phyloP scores from a whole-genome alignment of 2,888 invertebrate genomes.

The Drosophila borealis region DNA sequence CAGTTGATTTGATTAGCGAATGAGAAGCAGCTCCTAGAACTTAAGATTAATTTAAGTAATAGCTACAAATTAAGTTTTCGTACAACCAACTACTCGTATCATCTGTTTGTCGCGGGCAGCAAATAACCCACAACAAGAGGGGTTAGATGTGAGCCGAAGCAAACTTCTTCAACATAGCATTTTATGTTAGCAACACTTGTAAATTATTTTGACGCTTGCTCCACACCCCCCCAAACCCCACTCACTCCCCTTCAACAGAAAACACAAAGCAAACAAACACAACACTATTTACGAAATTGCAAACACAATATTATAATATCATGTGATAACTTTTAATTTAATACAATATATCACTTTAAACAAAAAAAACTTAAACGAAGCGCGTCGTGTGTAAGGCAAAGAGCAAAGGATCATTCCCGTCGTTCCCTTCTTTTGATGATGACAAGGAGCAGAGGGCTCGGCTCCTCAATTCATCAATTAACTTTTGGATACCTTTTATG shows the following conservation, averaged over 20 bases:
- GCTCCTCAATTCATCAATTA: conserved; percentile 46
- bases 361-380: conserved; percentile 33
- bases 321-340: conserved; percentile 77
- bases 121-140: conserved; percentile 29
- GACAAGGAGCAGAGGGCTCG: conserved; percentile 52
- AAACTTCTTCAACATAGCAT: conserved; percentile 58
- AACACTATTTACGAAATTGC: conserved; percentile 64
- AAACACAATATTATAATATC: conserved; percentile 64
- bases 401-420: conserved; percentile 72
- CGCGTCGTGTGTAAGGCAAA: conserved; percentile 56
- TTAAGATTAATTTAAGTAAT: conserved; percentile 67
- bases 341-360: conserved; percentile 69
- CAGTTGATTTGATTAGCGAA: conserved; percentile 78
- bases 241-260: background rate
- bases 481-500: conserved; percentile 75
- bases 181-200: conserved; percentile 68
- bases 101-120: conserved; percentile 20
- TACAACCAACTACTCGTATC: conserved; percentile 55
- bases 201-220: conserved; percentile 72
- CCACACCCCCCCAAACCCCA: conserved; percentile 9
- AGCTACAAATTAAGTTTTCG: conserved; percentile 75
- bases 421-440: conserved; percentile 52
- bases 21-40: conserved; percentile 62
- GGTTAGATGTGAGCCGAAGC: conserved; percentile 7
- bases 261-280: conserved; percentile 22